Base-by-base conservation (phyloP, 1,140 invertebrate genomes). In the Campoletis sonorensis region DNA sequence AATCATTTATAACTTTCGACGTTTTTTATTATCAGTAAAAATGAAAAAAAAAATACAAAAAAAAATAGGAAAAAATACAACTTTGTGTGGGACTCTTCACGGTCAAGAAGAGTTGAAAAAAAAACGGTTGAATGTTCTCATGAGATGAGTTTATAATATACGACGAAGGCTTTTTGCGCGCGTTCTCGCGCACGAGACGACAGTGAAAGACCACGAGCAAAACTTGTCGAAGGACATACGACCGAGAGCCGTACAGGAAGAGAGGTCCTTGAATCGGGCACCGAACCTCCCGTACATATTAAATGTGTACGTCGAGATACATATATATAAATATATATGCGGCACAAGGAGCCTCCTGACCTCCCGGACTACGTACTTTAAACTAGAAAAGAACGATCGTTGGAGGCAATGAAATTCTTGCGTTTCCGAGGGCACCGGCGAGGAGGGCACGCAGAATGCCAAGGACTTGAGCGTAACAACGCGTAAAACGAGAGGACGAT, bases 261-360 rank as follows among this genome's bases (percentile, higher is more conserved):
- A 79, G 61, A 79, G 80, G 78, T 84, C 83, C 83, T 84, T 84
- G 83, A 84, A 82, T 84, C 79, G 83, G 78, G 45, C 80, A 78
- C 64, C 77, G 80, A 81, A 81, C 80, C 51, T 77, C 61, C 58
- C 30, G 49, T 75, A 54, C 77, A 37, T 61, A 61, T 27, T 54
- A 58, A 58, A 13, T 64, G 13, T 54, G 4, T n/a, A 16, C 10
- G 13, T n/a, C n/a, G n/a, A n/a, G n/a, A 64, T 26, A 26, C 27
- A 4, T 64, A 26, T 70, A 33, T 70, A 70, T 4, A 33, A 5
- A 70, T 33, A 70, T 18, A 70, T 64, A 77, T 64, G 21, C 21
- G 23, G 27, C 49, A 33, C 27, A 58, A 30, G 49, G 30, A 27
- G 49, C 73, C 18, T 26, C 49, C 1, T 54, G 73, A 77, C 73